Evolutionary conservation across 2,113 vertebrate genomes (phyloP), one percentile per base, ranked within the genome.

Genomic region (Antigone vipio): DNA sequence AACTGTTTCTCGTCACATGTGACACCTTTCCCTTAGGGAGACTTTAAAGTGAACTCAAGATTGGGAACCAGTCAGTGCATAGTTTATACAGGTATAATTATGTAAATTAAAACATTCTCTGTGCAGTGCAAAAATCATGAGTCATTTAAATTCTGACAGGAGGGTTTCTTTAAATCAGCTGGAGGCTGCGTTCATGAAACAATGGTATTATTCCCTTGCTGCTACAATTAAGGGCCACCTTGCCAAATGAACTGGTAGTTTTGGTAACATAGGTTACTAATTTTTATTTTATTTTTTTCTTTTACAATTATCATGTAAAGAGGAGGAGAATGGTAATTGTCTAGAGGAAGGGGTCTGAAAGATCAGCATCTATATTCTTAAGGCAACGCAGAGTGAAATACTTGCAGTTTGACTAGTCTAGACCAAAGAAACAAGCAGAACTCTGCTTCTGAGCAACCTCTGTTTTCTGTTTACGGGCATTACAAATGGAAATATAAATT

Each of bases 1-100:
- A 97, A 94, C 80, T 77, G 73, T 79, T 96, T 93, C 93, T 95
- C 11, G 2, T 93, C 84, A 82, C 79, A 53, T 94, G 83, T 11
- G 56, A 90, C 97, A 92, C 96, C 86, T 96, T 97, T 95, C 90
- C 93, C 90, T 96, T 93, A 95, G 90, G 96, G 92, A 97, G 86
- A 94, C 92, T 96, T 88, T 9, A 60, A 88, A 59, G 44, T 97
- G 95, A 96, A 97, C 95, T 95, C 84, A 19, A 27, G 90, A 72
- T 82, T 75, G 91, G 82, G 95, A 97, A 90, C 63, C 56, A 92
- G 88, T 97, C 95, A 66, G 55, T 92, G 82, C 76, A 63, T 90
- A 87, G 78, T 90, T 96, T 94, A 96, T 83, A 81, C 77, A 92
- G 66, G 79, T 96, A 56, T 97, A 96, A 96, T 96, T 96, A 97